Evolutionary conservation across 2,888 invertebrate genomes (phyloP).

Genomic region (Gari tellinella): DNA sequence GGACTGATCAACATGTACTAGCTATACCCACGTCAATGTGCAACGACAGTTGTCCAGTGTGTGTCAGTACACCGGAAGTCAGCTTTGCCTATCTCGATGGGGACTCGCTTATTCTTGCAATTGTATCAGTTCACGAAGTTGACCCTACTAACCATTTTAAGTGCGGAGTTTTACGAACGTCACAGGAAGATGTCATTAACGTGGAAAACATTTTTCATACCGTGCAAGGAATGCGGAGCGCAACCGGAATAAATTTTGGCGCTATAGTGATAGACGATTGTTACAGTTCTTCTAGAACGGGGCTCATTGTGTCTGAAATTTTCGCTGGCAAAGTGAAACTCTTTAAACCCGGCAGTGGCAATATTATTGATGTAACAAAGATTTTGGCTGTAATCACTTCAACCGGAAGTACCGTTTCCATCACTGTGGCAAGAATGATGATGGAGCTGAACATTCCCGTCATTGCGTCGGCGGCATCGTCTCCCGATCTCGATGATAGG

Average conservation of each 20-base stretch:
- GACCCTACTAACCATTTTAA: constrained; percentile 61
- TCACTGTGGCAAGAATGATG: constrained; percentile 69
- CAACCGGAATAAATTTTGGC: constrained; percentile 71
- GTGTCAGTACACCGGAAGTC: constrained; percentile 56
- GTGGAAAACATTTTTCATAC: constrained; percentile 75
- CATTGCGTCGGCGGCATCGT: constrained; percentile 76
- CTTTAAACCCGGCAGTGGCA: constrained; percentile 21
- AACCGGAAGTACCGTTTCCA: constrained; percentile 82
- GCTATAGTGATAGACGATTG: constrained; percentile 79
- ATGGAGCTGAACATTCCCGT: constrained; percentile 71
- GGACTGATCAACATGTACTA: neutral
- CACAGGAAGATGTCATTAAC: constrained; percentile 69
- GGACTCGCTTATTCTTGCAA: constrained; percentile 71
- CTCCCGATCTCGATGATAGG: constrained; percentile 75
- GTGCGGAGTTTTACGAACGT: constrained; percentile 68
- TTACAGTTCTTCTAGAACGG: constrained; percentile 68
- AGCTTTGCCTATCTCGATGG: constrained; percentile 68
- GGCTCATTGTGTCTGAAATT: constrained; percentile 55
- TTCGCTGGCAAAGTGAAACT: constrained; percentile 58
- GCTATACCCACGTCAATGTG: constrained; percentile 64
- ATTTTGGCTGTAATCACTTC: constrained; percentile 86
- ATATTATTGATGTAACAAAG: constrained; percentile 56
- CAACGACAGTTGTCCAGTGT: constrained; percentile 60
- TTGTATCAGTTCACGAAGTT: constrained; percentile 74
- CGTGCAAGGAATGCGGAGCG: constrained; percentile 52